Conservation (phyloP, 1,140 invertebrate genomes). For the Marisa cornuarietis region DNA sequence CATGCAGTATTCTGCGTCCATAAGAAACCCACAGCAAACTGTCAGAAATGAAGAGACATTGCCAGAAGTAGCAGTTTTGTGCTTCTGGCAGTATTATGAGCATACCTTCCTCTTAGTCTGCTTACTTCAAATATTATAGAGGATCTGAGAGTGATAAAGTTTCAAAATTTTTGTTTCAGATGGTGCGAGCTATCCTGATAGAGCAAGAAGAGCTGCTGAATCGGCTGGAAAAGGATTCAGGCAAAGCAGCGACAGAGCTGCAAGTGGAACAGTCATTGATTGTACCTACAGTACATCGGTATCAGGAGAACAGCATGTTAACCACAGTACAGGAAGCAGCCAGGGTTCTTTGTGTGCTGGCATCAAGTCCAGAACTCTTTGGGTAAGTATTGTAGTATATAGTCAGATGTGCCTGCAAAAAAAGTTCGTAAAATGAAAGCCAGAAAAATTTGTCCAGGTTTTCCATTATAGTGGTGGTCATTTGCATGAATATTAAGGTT, state of each 20-base stretch:
- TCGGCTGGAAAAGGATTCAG: neutral
- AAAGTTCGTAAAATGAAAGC: too few species aligned
- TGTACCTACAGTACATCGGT: constrained; percentile 5
- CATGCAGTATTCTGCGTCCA: too few species aligned
- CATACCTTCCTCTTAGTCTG: too few species aligned
- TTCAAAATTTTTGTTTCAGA: neutral
- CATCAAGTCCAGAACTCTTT: neutral
- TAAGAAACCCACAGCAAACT: too few species aligned
- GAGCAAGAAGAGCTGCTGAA: neutral
- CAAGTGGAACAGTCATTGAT: constrained; percentile 1
- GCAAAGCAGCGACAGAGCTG: neutral
- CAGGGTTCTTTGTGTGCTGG: neutral
- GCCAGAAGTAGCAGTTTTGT: too few species aligned
- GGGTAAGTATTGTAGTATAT: neutral
- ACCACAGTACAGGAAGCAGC: constrained; percentile 14
- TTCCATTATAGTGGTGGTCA: too few species aligned
- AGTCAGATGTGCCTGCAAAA: too few species aligned
- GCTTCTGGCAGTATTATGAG: too few species aligned
- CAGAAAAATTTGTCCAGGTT: too few species aligned
- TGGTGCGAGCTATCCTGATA: constrained; percentile 3
- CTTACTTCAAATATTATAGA: too few species aligned
- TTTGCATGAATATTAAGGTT: too few species aligned
- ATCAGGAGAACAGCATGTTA: neutral
- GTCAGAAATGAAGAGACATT: too few species aligned
- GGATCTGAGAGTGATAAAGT: neutral